Conservation (phyloP, 2,113 vertebrate genomes). For the Phylloscopus whistleri region DNA sequence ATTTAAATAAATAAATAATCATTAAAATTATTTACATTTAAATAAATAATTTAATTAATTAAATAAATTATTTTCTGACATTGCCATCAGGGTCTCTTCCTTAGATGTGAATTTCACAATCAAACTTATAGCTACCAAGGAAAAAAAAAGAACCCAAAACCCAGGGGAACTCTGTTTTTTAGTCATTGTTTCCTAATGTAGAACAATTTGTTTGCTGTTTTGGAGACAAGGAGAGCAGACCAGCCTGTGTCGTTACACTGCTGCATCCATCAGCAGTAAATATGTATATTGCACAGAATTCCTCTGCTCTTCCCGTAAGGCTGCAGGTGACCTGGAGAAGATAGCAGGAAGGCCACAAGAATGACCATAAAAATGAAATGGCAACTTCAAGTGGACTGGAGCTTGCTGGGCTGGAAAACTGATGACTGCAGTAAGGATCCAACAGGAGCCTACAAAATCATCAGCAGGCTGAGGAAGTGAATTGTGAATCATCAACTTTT, state of each 20-base stretch:
- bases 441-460: neutral
- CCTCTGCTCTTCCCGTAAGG: neutral
- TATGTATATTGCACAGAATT: neutral
- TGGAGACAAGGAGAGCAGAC: neutral
- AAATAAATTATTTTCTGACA: neutral
- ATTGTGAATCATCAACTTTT: neutral
- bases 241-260: neutral
- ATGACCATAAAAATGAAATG: neutral
- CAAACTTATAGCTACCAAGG: neutral
- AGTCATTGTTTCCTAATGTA: neutral
- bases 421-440: neutral
- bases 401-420: neutral
- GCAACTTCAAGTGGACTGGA: neutral
- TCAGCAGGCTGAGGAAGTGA: neutral
- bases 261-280: neutral
- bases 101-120: neutral
- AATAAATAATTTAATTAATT: too few relatives aligned
- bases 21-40: too few relatives aligned
- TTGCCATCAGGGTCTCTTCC: neutral
- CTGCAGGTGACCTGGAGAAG: neutral
- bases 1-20: too few relatives aligned
- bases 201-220: neutral
- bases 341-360: neutral
- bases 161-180: neutral
- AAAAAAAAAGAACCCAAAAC: neutral